These are phyloP conservation scores for Apteryx mantelli DNA, from an alignment of 2,113 vertebrate species.

Conservation along the genomic window DNA sequence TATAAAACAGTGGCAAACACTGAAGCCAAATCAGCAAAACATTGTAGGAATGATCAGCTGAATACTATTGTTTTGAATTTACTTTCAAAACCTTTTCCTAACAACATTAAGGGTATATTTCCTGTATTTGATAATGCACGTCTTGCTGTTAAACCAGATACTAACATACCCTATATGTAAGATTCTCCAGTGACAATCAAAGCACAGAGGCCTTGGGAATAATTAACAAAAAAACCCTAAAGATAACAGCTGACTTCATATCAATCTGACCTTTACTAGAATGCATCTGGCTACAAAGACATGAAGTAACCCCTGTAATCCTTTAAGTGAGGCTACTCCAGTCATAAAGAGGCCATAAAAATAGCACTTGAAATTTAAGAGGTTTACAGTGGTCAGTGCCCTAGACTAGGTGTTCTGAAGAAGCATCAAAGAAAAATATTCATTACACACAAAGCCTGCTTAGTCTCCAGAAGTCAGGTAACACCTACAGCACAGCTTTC, in stretches of 20 bases:
- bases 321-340: slow-evolving; percentile 54
- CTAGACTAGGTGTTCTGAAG: slow-evolving; percentile 3
- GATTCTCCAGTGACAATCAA: background rate
- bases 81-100: background rate
- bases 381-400: background rate
- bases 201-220: slow-evolving; percentile 36
- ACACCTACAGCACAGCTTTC: background rate
- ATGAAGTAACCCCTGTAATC: slow-evolving; percentile 64
- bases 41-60: background rate
- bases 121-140: background rate
- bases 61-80: slow-evolving; percentile 4
- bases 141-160: background rate
- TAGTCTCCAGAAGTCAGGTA: background rate
- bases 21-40: background rate
- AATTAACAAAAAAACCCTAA: slow-evolving; percentile 52
- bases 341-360: slow-evolving; percentile 49
- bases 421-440: slow-evolving; percentile 26
- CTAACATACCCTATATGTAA: background rate
- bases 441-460: background rate
- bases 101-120: background rate
- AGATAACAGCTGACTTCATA: slow-evolving; percentile 56
- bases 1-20: background rate
- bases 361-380: slow-evolving; percentile 54
- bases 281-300: slow-evolving; percentile 60
- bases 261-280: slow-evolving; percentile 56